A percentile compares a stretch with the other conserved stretches of the same genome.
phyloP scores from a whole-genome alignment of 2,888 invertebrate genomes.

The Carcina quercana region DNA sequence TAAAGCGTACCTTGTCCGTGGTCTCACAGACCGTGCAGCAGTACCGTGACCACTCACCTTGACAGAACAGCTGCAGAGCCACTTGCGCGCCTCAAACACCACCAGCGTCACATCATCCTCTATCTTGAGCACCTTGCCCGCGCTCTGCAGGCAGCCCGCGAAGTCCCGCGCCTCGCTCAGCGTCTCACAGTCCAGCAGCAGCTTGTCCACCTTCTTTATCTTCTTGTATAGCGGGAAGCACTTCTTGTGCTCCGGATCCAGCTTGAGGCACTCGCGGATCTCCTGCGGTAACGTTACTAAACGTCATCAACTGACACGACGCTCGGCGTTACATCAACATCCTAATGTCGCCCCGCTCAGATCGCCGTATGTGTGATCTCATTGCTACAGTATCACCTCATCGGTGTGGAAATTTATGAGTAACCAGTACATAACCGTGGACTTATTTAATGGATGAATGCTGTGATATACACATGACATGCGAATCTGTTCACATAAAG shows the following conservation, averaged over 20 bases:
- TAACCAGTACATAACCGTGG: no score
- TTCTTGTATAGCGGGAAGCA: conserved; percentile 98
- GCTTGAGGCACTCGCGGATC: conserved; percentile 95
- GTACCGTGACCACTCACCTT: conserved; percentile 40
- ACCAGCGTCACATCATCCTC: conserved; percentile 84
- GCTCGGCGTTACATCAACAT: no score
- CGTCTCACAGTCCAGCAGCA: conserved; percentile 78
- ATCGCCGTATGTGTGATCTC: no score
- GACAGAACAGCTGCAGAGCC: conserved; percentile 86
- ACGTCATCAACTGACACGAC: no score
- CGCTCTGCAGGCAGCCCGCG: conserved; percentile 79
- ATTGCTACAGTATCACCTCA: no score
- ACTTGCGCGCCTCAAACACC: conserved; percentile 81
- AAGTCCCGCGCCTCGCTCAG: conserved; percentile 77
- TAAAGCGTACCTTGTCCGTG: no score
- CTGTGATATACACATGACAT: no score
- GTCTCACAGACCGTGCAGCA: no score
- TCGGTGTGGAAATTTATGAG: no score
- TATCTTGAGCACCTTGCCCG: conserved; percentile 77
- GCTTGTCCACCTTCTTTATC: conserved; percentile 93
- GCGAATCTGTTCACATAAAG: no score
- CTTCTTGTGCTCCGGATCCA: conserved; percentile 97
- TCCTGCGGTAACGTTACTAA: conserved; percentile 74
- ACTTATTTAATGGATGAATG: no score
- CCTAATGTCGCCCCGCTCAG: no score